phyloP scores from a whole-genome alignment of 1,140 invertebrate species.

The Pseudachorutes palmiensis region DNA sequence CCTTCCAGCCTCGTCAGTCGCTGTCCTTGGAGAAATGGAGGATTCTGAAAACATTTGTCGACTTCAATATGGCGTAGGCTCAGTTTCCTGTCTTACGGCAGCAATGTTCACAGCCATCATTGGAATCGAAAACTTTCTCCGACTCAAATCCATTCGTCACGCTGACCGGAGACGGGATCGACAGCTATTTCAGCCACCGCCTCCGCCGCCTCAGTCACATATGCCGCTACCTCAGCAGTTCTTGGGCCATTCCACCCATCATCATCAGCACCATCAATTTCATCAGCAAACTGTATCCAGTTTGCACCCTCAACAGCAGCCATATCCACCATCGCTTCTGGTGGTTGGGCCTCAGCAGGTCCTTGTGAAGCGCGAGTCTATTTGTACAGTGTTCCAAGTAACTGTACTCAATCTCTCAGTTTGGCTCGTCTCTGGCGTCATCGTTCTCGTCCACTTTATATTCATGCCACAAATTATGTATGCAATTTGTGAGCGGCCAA shows the following conservation, averaged over 20 bases:
- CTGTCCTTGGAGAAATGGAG: slow-evolving; percentile 34
- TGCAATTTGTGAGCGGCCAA: slow-evolving; percentile 27
- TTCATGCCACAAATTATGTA: slow-evolving; percentile 35
- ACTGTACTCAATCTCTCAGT: slow-evolving; percentile 33
- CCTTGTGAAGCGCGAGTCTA: slow-evolving; percentile 10
- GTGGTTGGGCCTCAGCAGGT: not conserved
- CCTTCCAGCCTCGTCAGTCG: slow-evolving; percentile 59
- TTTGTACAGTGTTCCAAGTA: slow-evolving; percentile 37
- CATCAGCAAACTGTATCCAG: not conserved
- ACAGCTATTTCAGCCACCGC: slow-evolving; percentile 3
- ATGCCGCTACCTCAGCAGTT: not conserved
- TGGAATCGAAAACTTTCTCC: slow-evolving; percentile 35
- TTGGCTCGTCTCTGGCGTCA: slow-evolving; percentile 31
- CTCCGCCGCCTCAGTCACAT: not conserved
- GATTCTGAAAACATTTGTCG: slow-evolving; percentile 35
- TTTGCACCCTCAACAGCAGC: not conserved
- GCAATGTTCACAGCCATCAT: slow-evolving; percentile 33
- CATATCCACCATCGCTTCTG: not conserved
- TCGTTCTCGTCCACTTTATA: slow-evolving; percentile 33
- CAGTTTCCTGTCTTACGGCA: slow-evolving; percentile 34
- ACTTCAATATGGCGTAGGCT: slow-evolving; percentile 33
- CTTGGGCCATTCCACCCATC: not conserved
- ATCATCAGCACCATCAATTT: slow-evolving; percentile 4
- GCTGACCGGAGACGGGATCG: slow-evolving; percentile 24
- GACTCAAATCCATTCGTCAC: slow-evolving; percentile 28